Evolutionary conservation across 2,113 vertebrate genomes (phyloP), one percentile per base, ranked within the genome.

Genomic region (Brachionichthys hirsutus): DNA sequence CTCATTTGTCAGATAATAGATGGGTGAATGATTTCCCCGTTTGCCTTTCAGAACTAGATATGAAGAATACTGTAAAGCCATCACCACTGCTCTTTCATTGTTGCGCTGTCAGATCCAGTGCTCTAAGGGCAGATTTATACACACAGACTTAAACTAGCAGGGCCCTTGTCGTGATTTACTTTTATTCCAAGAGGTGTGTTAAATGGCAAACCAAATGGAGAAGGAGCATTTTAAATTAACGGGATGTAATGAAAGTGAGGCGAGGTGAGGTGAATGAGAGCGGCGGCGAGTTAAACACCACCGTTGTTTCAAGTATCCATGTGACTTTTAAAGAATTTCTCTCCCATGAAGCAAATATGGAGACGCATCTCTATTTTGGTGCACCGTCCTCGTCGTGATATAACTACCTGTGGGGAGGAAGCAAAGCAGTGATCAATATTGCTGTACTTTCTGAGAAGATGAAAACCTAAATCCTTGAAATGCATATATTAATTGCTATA

Each of bases 391-490:
- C 35, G 15, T 46, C 45, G 44, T 82, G 45, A 77, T 85, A 73
- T 77, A n/a, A 83, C 38, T 72, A 70, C 54, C 75, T 70, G 70
- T 73, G 53, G 60, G 50, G 62, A 56, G 54, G 67, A 69, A 51
- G 62, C 54, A 61, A 67, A 62, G 41, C 54, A 53, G 14, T 50
- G 77, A 88, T 90, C 84, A 65, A 90, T 89, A 82, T 34, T 15
- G 69, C 88, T n/a, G n/a, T n/a, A n/a, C n/a, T n/a, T n/a, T n/a
- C n/a, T n/a, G n/a, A n/a, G n/a, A n/a, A n/a, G n/a, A n/a, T 85
- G 81, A 79, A 62, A 59, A 59, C 77, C 79, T 88, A 85, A 88
- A 90, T 90, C 77, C 67, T 22, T 40, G 4, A 62, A 77, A 81
- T 65, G 75, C 73, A 77, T 68, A 64, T 44, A 76, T 84, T 77